Evolutionary conservation across 2,797 vertebrate species (phyloP).

Genomic region (Spondyliosoma cantharus): DNA sequence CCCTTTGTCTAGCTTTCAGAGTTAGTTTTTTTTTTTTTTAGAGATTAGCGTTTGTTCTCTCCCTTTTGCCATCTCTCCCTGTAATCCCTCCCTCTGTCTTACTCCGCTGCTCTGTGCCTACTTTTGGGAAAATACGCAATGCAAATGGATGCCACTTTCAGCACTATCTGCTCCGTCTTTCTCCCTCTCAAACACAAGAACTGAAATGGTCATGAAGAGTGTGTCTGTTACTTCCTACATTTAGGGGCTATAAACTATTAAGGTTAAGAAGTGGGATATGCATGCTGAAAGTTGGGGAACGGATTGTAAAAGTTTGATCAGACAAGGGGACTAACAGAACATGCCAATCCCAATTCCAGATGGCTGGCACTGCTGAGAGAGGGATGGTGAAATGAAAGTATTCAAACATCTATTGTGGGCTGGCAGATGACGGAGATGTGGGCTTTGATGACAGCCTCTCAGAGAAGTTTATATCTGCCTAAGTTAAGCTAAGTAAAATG

Average conservation of each 20-base stretch:
- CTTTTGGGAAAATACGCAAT: slow-evolving; percentile 41
- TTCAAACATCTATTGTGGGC: slow-evolving; percentile 22
- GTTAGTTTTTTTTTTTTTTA: slow-evolving; percentile 38
- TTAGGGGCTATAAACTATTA: neutral
- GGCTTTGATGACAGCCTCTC: slow-evolving; percentile 12
- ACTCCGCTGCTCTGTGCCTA: slow-evolving; percentile 35
- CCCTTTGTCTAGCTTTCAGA: slow-evolving; percentile 55
- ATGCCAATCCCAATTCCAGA: slow-evolving; percentile 26
- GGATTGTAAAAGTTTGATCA: slow-evolving; percentile 25
- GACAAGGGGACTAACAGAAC: slow-evolving; percentile 12
- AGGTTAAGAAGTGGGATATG: neutral
- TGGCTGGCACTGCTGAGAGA: slow-evolving; percentile 4
- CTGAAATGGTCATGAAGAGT: neutral
- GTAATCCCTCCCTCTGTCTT: slow-evolving; percentile 42
- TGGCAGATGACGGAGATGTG: slow-evolving; percentile 17
- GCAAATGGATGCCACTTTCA: slow-evolving; percentile 39
- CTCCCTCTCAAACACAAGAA: slow-evolving; percentile 24
- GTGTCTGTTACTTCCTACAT: neutral
- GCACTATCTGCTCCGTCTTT: slow-evolving; percentile 19
- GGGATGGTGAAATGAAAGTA: neutral
- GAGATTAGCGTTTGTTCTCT: slow-evolving; percentile 51
- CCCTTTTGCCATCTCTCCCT: slow-evolving; percentile 35
- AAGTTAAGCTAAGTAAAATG: neutral
- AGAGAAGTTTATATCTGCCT: slow-evolving; percentile 6
- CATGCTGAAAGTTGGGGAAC: neutral